These are phyloP conservation scores for Chelidonichthys spinosus DNA, from an alignment of 2,797 vertebrate genomes.

Conservation along the genomic window DNA sequence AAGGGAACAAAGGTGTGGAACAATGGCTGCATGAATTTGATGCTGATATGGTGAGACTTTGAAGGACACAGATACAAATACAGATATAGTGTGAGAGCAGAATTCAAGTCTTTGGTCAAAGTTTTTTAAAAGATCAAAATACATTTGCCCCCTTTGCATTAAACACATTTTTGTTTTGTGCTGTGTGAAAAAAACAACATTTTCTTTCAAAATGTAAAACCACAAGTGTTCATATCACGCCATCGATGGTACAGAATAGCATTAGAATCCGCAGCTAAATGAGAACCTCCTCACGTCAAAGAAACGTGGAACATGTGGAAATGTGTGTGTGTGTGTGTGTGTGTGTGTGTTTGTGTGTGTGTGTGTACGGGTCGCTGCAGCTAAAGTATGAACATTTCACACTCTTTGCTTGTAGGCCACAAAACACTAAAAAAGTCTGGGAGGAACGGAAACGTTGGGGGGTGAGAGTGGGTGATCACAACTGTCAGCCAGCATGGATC, in stretches of 20 bases:
- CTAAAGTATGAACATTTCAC: constrained; percentile 27
- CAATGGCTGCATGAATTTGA: neutral
- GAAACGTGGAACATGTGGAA: neutral
- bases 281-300: constrained; percentile 32
- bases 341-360: neutral
- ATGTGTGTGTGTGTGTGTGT: neutral
- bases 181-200: constrained; percentile 74
- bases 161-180: constrained; percentile 78
- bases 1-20: neutral
- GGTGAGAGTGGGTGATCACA: neutral
- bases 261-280: constrained; percentile 13
- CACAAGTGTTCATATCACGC: constrained; percentile 38
- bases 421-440: constrained; percentile 27
- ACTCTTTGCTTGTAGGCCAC: constrained; percentile 43
- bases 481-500: constrained; percentile 19
- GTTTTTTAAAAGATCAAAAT: constrained; percentile 55
- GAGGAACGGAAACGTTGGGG: constrained; percentile 28
- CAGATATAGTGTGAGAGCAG: constrained; percentile 65
- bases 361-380: constrained; percentile 15
- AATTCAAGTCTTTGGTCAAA: constrained; percentile 92
- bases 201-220: constrained; percentile 41
- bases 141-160: constrained; percentile 58
- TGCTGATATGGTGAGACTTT: constrained; percentile 11
- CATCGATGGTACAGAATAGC: constrained; percentile 30
- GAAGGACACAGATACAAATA: constrained; percentile 18